These are phyloP conservation scores for Drosophila varians DNA, from an alignment of 1,140 invertebrate species.

Conservation along the genomic window DNA sequence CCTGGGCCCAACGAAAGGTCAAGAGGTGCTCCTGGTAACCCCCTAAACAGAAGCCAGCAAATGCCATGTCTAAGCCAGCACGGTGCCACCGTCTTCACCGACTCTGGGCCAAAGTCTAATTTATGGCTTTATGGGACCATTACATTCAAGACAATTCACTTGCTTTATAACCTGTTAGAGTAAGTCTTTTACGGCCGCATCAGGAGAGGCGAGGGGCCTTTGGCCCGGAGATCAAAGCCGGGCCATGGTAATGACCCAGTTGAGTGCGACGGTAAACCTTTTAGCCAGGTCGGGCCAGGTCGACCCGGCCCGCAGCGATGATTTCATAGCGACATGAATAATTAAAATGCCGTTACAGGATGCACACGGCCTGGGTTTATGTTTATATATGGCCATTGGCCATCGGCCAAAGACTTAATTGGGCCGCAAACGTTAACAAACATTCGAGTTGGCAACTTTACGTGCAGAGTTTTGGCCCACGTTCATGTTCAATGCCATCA, in stretches of 20 bases:
- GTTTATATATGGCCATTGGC: slow-evolving; percentile 30
- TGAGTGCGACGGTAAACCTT: slow-evolving; percentile 38
- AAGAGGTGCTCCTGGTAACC: slow-evolving; percentile 14
- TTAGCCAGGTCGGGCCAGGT: slow-evolving; percentile 4
- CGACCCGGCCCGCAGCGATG: slow-evolving; percentile 21
- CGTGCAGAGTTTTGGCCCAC: slow-evolving; percentile 28
- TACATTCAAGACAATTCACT: slow-evolving; percentile 50
- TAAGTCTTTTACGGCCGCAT: slow-evolving; percentile 47
- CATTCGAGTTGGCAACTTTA: slow-evolving; percentile 16
- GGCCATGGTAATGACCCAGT: slow-evolving; percentile 67
- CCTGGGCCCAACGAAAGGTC: slow-evolving; percentile 7
- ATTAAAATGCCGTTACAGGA: slow-evolving; percentile 68
- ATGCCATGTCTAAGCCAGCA: slow-evolving; percentile 23
- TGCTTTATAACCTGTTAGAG: slow-evolving; percentile 47
- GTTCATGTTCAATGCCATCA: slow-evolving; percentile 37
- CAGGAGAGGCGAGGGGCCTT: slow-evolving; percentile 33
- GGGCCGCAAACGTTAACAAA: slow-evolving; percentile 34
- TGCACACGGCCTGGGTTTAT: slow-evolving; percentile 24
- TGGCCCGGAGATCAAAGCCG: slow-evolving; percentile 37
- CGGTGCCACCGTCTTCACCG: slow-evolving; percentile 1
- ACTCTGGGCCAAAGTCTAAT: slow-evolving; percentile 37
- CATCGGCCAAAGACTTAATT: slow-evolving; percentile 14
- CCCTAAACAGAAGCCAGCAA: slow-evolving; percentile 14
- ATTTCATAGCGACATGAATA: slow-evolving; percentile 67
- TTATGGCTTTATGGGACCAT: slow-evolving; percentile 49